Base-by-base conservation (phyloP, 2,797 vertebrate genomes). In the Anomalospiza imberbis region DNA sequence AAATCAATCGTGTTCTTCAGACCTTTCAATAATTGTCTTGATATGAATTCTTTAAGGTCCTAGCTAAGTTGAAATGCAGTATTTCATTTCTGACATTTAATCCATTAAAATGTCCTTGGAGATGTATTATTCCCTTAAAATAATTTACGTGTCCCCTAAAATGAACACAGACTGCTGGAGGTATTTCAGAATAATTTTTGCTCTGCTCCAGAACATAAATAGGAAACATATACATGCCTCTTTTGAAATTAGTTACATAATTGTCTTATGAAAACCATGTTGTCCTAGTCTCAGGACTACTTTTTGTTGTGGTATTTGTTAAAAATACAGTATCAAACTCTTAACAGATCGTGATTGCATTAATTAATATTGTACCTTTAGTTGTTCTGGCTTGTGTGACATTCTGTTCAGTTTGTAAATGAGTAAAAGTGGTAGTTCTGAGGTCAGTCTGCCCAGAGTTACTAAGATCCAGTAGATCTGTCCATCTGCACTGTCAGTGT, bases 1-100 rank as follows among this genome's bases (percentile, higher is more conserved):
- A 92, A 92, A 96, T 97, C 95, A 91, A 96, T 93, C 16, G 34
- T 63, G 26, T 89, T 97, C 55, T 86, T 86, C 53, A 91, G 63
- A 84, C 84, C 74, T 93, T 94, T 95, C 93, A 78, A 48, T 97
- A 97, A 92, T 91, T 90, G 94, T 94, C 94, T 91, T 92, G 91
- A 48, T 76, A 71, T 92, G 96, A 81, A 83, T 95, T 97, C 90
- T 95, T 89, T 95, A 96, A 96, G 78, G 82, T 82, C 91, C 61
- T 71, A 75, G 44, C 42, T 71, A 88, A 94, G 94, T 88, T 97
- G 96, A 97, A 96, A 96, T 93, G 94, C 89, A 91, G 85, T 98
- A 97, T 97, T 98, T 98, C 97, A 97, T 97, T 96, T 85, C 78
- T 97, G 98, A 97, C 97, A 96, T 82, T 96, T 98, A 97, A 97